A percentile compares a stretch with the other conserved stretches of the same genome.
phyloP scores from a whole-genome alignment of 2,113 vertebrate species.

The Rhombomys opimus region DNA sequence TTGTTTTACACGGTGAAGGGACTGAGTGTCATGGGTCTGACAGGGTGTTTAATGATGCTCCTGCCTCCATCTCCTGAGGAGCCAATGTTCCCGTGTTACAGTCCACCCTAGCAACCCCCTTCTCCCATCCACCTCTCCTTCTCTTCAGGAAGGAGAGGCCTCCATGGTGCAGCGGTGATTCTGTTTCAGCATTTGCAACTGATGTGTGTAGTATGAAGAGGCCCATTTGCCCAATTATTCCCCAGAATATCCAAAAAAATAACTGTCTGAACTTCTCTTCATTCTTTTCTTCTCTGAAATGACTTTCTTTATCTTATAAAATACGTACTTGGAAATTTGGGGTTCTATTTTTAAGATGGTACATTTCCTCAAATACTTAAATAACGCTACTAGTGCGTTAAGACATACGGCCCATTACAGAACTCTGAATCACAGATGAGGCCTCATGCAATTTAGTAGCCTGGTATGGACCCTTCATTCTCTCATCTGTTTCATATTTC shows the following conservation, averaged over 20 bases:
- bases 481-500: not conserved
- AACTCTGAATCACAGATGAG: constrained; percentile 56
- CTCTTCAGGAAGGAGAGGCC: no score
- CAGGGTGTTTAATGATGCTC: not conserved
- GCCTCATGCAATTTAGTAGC: constrained; percentile 32
- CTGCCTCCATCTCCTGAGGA: not conserved
- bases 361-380: not conserved
- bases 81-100: not conserved
- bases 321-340: constrained; percentile 33
- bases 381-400: constrained; percentile 39
- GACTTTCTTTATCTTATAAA: constrained; percentile 44
- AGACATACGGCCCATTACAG: constrained; percentile 39
- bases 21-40: not conserved
- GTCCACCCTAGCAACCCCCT: not conserved
- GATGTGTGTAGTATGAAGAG: not conserved
- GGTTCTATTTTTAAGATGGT: constrained; percentile 45
- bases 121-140: no score
- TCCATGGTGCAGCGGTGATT: not conserved
- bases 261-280: not conserved
- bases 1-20: not conserved
- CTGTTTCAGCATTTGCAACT: constrained; percentile 20
- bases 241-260: constrained; percentile 53
- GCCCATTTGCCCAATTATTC: constrained; percentile 58
- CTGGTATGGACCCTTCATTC: constrained; percentile 2
- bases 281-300: constrained; percentile 37